A percentile compares a stretch with the other conserved stretches of the same genome.
These are phyloP conservation scores for Apis cerana DNA, from an alignment of 1,140 invertebrate species.

Conservation along the genomic window DNA sequence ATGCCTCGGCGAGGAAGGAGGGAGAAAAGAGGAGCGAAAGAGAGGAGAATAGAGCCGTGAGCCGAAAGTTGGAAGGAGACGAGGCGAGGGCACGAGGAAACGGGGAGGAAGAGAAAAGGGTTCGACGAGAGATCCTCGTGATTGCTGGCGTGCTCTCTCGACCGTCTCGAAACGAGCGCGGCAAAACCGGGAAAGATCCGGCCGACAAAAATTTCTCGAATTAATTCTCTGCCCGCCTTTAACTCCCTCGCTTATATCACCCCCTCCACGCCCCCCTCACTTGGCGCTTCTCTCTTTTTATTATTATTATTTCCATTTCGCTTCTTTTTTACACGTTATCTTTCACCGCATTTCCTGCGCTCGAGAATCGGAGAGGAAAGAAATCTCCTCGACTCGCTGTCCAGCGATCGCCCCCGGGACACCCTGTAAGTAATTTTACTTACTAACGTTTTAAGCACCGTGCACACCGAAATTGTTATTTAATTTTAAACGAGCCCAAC, in stretches of 20 bases:
- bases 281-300: constrained; percentile 29
- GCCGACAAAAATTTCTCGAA: constrained; percentile 72
- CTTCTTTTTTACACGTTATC: neutral
- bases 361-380: neutral
- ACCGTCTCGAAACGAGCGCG: constrained; percentile 58
- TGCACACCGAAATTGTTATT: constrained; percentile 15
- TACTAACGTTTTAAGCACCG: constrained; percentile 15
- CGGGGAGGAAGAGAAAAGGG: constrained; percentile 5
- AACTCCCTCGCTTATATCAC: constrained; percentile 62
- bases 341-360: constrained; percentile 2
- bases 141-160: constrained; percentile 65
- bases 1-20: constrained; percentile 62
- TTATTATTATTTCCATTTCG: neutral
- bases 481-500: constrained; percentile 8
- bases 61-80: too few species aligned
- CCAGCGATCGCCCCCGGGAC: neutral
- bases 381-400: constrained; percentile 3
- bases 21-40: constrained; percentile 2
- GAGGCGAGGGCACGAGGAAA: neutral
- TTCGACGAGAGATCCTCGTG: constrained; percentile 59
- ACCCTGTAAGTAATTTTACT: constrained; percentile 15
- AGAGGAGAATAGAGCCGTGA: neutral
- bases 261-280: constrained; percentile 48
- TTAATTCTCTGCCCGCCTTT: constrained; percentile 76
- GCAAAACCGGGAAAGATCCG: constrained; percentile 23